Base-by-base conservation (phyloP, 2,113 vertebrate genomes). In the Chaetodon auriga region DNA sequence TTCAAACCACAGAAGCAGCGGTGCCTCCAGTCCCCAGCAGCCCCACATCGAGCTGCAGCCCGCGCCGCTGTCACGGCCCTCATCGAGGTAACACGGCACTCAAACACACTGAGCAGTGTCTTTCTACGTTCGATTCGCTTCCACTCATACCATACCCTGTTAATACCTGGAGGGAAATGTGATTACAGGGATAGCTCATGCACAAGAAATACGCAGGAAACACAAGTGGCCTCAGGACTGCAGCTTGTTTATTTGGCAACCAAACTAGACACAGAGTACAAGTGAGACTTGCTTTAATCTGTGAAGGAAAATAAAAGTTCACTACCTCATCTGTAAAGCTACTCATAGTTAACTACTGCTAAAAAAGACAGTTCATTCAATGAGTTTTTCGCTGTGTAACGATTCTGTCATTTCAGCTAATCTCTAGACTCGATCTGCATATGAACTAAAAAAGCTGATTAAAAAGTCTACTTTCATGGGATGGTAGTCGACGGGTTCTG, bases 1-100 rank as follows among this genome's bases (percentile, higher is more conserved):
- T 76, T 90, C 97, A 83, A 98, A 96, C 92, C 97, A 97, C 88
- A 94, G 97, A 73, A 96, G 96, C 88, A 97, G 97, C 0, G 96
- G 96, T 0, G 95, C 96, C 43, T 97, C 97, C 90, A 97, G 95
- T 78, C 94, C 94, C 12, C 97, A 98, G 72, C 97, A 95, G 82
- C 82, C 90, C 8, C 94, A 97, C 90, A 94, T 95, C 36, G 98
- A 98, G 73, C 96, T 97, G 74, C 97, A 97, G 87, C 92, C 96
- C 2, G 93, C 95, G 25, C 95, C 94, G 9, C 95, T 97, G 90
- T 94, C 97, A 76, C 96, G 96, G 83, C 94, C 97, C 41, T 96
- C 97, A 2, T 96, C 96, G 81, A 97, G 97, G 98, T 99, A 88
- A 71, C 78, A n/a, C 8, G 51, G 35, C 4, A 45, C 62, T 13